A percentile compares a stretch with the other conserved stretches of the same genome.
Conservation (phyloP, 2,888 invertebrate species). For the Melieria crassipennis region DNA sequence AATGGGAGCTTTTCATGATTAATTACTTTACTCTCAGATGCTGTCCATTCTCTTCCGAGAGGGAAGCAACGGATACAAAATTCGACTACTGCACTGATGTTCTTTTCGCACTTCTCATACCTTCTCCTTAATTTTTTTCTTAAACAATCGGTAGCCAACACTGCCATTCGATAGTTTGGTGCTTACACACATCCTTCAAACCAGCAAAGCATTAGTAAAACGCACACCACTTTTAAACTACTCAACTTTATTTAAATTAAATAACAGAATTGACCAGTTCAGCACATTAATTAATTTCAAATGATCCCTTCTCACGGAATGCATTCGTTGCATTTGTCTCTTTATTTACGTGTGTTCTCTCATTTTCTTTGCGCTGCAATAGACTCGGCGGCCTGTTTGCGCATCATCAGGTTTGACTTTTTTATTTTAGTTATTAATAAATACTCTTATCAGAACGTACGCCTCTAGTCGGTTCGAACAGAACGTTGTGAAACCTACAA, state of each 20-base stretch:
- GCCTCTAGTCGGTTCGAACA: too few species aligned
- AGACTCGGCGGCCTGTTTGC: too few species aligned
- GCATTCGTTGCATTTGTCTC: slow-evolving; percentile 12
- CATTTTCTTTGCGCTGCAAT: slow-evolving; percentile 4
- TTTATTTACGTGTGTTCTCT: slow-evolving; percentile 7
- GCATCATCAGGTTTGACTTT: too few species aligned
- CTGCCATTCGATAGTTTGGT: not conserved
- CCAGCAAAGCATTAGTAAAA: slow-evolving; percentile 3
- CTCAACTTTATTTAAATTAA: slow-evolving; percentile 10
- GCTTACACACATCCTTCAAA: slow-evolving; percentile 31
- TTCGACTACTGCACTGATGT: too few species aligned
- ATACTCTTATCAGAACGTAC: too few species aligned
- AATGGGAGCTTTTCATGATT: too few species aligned
- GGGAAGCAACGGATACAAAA: too few species aligned
- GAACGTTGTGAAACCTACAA: too few species aligned
- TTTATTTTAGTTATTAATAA: too few species aligned
- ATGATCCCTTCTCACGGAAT: not conserved
- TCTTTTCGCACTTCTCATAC: not conserved
- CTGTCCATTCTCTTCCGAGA: not conserved
- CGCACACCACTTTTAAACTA: not conserved
- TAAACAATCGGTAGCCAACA: too few species aligned
- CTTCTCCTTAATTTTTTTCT: slow-evolving; percentile 32
- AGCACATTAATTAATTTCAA: slow-evolving; percentile 20
- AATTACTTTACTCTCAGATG: not conserved
- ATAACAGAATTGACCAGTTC: slow-evolving; percentile 30